Evolutionary conservation across 2,113 vertebrate genomes (phyloP).

Genomic region (Circaetus cinerascens): DNA sequence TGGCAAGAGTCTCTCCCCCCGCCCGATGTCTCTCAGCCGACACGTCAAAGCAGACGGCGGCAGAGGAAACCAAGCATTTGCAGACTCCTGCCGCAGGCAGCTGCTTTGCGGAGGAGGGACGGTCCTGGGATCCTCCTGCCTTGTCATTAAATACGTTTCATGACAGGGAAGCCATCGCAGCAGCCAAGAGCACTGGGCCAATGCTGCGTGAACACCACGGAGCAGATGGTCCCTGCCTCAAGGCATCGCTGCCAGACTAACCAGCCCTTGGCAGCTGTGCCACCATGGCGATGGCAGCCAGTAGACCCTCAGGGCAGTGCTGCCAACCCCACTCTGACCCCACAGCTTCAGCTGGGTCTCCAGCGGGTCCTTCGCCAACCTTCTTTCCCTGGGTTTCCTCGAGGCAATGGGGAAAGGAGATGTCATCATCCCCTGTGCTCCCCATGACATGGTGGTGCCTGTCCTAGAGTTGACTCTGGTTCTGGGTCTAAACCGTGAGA

Average conservation of each 20-base stretch:
- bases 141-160: background rate
- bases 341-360: background rate
- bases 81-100: background rate
- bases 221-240: slow-evolving; percentile 33
- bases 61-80: background rate
- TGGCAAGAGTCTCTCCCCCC: background rate
- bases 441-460: accelerated
- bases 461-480: background rate
- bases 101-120: background rate
- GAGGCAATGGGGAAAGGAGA: background rate
- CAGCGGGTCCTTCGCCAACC: background rate
- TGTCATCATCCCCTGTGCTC: background rate
- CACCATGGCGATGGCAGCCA: background rate
- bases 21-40: accelerated
- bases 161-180: background rate
- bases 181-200: background rate
- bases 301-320: background rate
- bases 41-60: background rate
- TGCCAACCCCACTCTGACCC: background rate
- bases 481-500: background rate
- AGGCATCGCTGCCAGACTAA: background rate
- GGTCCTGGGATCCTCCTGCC: background rate
- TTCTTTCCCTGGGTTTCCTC: background rate
- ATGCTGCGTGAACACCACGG: background rate
- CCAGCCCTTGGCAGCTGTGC: background rate